Evolutionary conservation across 2,113 vertebrate genomes (phyloP), one percentile per base, ranked within the genome.

Genomic region (Callaeas wilsoni): DNA sequence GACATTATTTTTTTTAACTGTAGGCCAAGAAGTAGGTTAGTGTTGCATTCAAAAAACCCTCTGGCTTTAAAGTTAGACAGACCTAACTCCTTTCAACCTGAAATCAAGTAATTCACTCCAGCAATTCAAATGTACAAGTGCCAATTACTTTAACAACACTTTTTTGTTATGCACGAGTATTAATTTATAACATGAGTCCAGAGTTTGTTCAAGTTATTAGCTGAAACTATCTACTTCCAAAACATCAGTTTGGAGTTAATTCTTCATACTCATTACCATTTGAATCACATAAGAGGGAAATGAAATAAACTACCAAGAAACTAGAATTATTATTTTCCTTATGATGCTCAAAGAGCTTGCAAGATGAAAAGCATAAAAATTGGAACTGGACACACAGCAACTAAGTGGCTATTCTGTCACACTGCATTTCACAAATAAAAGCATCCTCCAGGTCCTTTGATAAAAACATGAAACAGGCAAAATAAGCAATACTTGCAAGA

Each of bases 391-490:
- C 85, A 94, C 20, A 29, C 14, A 59, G 57, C 56, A 94, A 63
- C 27, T 95, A 88, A 97, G 90, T 74, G 71, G 79, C 47, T 68
- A 86, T 77, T 93, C 90, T 93, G 92, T 90, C 90, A 90, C 37
- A 50, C 64, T 59, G 25, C 41, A 86, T 86, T 89, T 84, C 71
- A 84, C 55, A 88, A 77, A 87, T 79, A 69, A 84, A 90, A 70
- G 4, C 56, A 88, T 90, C 64, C 57, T 91, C 71, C 75, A 88
- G 79, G 33, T 84, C 79, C 79, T 96, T 92, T 77, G 79, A 96
- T 95, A 92, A 89, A 80, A 92, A 86, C 55, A 95, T 79, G 82
- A 87, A 93, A 80, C 33, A 73, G 73, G 37, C 47, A 90, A 83
- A 89, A 90, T 63, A 77, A 91, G n/a, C 8, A 63, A 55, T 7